Evolutionary conservation across 2,797 vertebrate species (phyloP).

Genomic region (Anabas testudineus): DNA sequence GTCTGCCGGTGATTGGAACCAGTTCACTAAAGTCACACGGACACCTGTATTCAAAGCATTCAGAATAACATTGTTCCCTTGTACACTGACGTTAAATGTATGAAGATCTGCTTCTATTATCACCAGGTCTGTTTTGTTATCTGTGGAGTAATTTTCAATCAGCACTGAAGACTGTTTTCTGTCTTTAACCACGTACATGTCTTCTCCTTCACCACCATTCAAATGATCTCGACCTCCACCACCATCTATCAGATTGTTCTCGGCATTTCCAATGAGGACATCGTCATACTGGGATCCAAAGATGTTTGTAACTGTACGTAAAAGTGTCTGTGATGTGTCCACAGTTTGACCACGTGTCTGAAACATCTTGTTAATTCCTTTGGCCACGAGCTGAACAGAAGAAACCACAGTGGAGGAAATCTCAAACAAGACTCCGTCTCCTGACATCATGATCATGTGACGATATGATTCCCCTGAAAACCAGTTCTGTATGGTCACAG

Average conservation of each 20-base stretch:
- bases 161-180: not conserved
- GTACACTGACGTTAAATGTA: constrained; percentile 24
- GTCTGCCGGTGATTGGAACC: constrained; percentile 62
- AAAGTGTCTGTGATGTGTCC: constrained; percentile 26
- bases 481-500: constrained; percentile 57
- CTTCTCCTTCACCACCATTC: constrained; percentile 63
- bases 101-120: constrained; percentile 59
- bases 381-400: constrained; percentile 53
- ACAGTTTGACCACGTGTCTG: not conserved
- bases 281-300: constrained; percentile 51
- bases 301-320: constrained; percentile 46
- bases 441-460: constrained; percentile 64
- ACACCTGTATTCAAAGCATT: rapidly evolving
- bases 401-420: constrained; percentile 49
- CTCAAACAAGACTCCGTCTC: constrained; percentile 61
- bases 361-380: constrained; percentile 58
- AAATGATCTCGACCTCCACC: constrained; percentile 62
- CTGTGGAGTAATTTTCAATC: constrained; percentile 62
- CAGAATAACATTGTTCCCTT: constrained; percentile 22
- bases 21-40: constrained; percentile 30
- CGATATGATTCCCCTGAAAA: constrained; percentile 62
- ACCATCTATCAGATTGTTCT: constrained; percentile 68
- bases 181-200: constrained; percentile 64
- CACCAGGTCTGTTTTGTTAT: constrained; percentile 58
- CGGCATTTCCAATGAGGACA: constrained; percentile 50